Conservation (phyloP, 2,113 vertebrate species). For the Bolborhynchus lineola region DNA sequence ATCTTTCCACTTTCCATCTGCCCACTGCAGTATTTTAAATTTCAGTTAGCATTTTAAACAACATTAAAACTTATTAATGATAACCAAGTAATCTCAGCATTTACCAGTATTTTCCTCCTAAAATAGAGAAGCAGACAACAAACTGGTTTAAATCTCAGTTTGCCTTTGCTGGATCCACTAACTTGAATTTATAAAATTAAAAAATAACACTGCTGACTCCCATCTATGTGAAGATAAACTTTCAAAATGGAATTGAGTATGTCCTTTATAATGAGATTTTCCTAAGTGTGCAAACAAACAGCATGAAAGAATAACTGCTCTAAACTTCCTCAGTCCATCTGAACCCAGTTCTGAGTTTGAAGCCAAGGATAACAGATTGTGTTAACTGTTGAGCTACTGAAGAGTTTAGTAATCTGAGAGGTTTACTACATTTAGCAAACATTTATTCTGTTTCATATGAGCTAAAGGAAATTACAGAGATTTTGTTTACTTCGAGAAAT, state of each 20-base stretch:
- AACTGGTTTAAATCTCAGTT: background rate
- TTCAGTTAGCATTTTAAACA: background rate
- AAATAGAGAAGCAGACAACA: background rate
- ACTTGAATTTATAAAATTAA: background rate
- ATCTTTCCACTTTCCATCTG: background rate
- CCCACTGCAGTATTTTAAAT: background rate
- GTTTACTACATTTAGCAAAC: background rate
- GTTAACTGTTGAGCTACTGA: background rate
- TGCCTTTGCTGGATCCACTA: background rate
- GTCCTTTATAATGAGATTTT: conserved; percentile 1
- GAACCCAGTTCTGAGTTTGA: background rate
- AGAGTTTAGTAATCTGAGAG: background rate
- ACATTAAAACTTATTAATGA: background rate
- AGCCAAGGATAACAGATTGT: background rate
- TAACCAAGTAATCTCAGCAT: background rate
- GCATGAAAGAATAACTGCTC: background rate
- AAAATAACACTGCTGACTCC: background rate
- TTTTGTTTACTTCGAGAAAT: background rate
- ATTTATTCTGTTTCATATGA: background rate
- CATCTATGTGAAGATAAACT: background rate
- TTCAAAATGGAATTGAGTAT: background rate
- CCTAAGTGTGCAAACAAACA: background rate
- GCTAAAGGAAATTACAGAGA: background rate
- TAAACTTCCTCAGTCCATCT: background rate
- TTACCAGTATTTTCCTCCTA: background rate